Evolutionary conservation across 2,888 invertebrate species (phyloP), one percentile per base, ranked within the genome.

Genomic region (Acanthosepion lycidas): DNA sequence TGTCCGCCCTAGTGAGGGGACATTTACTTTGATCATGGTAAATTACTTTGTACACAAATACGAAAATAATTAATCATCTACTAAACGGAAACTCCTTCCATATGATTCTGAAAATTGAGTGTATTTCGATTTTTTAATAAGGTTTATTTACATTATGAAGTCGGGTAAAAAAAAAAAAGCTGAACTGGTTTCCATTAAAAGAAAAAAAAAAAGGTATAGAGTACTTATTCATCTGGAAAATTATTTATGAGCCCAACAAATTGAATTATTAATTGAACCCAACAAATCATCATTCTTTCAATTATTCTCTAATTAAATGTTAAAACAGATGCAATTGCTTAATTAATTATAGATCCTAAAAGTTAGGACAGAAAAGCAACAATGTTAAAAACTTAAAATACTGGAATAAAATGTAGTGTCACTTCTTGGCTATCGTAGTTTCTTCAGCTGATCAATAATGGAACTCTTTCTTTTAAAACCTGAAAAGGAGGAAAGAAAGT

Each of bases 401-500:
- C 28, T 78, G 8, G 9, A n/a, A 0, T n/a, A n/a, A 78, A n/a
- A 78, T 59, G 23, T 59, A 78, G 33, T 78, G n/a, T 78, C 78
- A 5, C 78, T n/a, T n/a, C n/a, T n/a, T 78, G 78, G 78, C 78
- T 78, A 78, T n/a, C 78, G 15, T 78, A 78, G 78, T 78, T 78
- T 78, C 78, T 78, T 78, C n/a, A n/a, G 78, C 78, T n/a, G 78
- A 78, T 78, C n/a, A 78, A 78, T 78, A 78, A 78, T 78, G 33
- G 78, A 78, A 78, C 78, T 78, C 78, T 78, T 78, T 18, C n/a
- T 42, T n/a, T n/a, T n/a, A 78, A 78, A 78, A 9, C 18, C 78
- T 78, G n/a, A 78, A 78, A 78, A 78, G n/a, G n/a, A 78, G 78
- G n/a, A 78, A 78, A 78, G 78, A 78, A 78, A 78, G 78, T 78